Evolutionary conservation across 2,797 vertebrate species (phyloP).

Genomic region (Coccyzus lansbergi): DNA sequence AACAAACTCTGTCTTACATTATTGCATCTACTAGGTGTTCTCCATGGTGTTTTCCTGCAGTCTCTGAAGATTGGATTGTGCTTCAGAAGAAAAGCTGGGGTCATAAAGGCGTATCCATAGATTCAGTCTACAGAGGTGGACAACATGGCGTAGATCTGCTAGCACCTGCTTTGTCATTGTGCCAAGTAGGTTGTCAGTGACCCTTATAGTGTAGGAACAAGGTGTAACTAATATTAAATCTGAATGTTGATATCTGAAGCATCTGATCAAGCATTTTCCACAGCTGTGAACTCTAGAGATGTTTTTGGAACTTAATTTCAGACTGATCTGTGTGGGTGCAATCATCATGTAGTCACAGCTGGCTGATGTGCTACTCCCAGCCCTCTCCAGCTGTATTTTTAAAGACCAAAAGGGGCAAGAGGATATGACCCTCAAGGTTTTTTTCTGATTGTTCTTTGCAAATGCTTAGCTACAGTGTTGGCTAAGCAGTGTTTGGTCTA

Average conservation of each 20-base stretch:
- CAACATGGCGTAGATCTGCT: neutral
- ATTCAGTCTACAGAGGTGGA: neutral
- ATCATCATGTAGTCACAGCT: neutral
- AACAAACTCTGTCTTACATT: neutral
- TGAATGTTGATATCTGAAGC: neutral
- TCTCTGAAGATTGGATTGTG: neutral
- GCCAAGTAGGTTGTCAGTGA: neutral
- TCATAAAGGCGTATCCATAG: neutral
- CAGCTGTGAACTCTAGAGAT: neutral
- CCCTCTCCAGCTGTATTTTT: neutral
- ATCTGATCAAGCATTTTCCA: neutral
- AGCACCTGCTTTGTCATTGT: neutral
- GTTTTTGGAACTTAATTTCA: neutral
- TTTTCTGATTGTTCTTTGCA: neutral
- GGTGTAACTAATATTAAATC: neutral
- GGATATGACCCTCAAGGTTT: neutral
- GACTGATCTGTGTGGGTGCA: neutral
- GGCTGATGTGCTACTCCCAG: neutral
- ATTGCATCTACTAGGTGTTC: neutral
- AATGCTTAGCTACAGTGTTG: neutral
- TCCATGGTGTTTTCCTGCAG: fast-evolving
- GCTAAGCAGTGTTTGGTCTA: neutral
- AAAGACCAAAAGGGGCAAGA: neutral
- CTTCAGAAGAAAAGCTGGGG: neutral
- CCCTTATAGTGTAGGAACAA: neutral